Base-by-base conservation (phyloP, 1,140 invertebrate genomes). In the Drosophila mauritiana region DNA sequence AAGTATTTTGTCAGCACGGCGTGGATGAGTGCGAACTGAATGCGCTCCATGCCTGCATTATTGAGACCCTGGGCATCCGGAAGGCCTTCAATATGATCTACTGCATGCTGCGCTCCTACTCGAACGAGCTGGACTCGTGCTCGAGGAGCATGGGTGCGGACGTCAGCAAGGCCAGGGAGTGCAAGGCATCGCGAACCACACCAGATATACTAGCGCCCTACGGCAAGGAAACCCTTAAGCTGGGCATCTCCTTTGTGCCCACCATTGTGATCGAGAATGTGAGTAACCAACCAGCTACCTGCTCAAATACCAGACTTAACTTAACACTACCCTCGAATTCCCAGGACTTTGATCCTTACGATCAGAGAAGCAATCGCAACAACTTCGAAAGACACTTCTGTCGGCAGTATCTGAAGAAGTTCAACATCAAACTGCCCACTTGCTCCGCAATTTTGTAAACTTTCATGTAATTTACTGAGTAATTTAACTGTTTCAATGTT, bases 181-280 rank as follows among this genome's bases (percentile, higher is more conserved):
- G 86, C 42, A 91, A 91, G 42, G 20, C 40, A 5, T 49, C 63
- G 1, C 72, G 90, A 3, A 57, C 53, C 7, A 91, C 75, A 0
- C 11, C 77, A 0, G 89, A 92, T 0, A 92, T 92, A 27, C 53
- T 92, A 7, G 52, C 65, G 10, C 83, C 76, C 34, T 92, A 92
- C 39, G 91, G 91, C 45, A 64, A 27, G 42, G 54, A 73, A 36
- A 92, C 91, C 1, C 51, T 82, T 0, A 54, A 76, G 0, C 56
- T 92, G 8, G 67, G 79, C 2, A 8, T 92, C 6, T 82, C 84
- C 48, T 92, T 90, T 67, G 91, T 92, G 10, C 91, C 91, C 31
- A 89, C 59, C 27, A 90, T 92, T 76, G 85, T 79, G 0, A 69
- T 92, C 11, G 80, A 91, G 34, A 77, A 79, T 39, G 91, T 92